These are phyloP conservation scores for Chromoteleia sp. DNA, from an alignment of 2,888 invertebrate genomes.

Conservation along the genomic window DNA sequence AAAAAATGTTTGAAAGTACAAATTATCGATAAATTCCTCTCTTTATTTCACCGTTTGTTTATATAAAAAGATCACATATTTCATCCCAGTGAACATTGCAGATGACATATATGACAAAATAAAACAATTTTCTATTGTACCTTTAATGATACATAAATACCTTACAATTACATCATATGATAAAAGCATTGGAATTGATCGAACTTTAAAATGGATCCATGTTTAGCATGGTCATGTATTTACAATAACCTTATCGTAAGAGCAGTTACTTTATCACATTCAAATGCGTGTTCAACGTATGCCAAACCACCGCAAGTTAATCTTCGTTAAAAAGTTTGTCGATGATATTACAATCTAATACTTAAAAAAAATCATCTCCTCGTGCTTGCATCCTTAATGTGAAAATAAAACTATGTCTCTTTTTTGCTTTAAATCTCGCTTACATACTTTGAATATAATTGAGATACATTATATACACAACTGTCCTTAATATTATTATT, in stretches of 20 bases:
- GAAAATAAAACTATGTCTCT: conserved; percentile 35
- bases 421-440: background rate
- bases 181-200: conserved; percentile 50
- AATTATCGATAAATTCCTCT: background rate
- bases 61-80: conserved; percentile 38
- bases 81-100: background rate
- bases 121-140: conserved; percentile 25
- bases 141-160: conserved; percentile 36
- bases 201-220: conserved; percentile 51
- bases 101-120: conserved; percentile 27
- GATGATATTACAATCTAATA: conserved; percentile 32
- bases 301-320: conserved; percentile 36
- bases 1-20: too few relatives aligned
- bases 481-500: conserved; percentile 54
- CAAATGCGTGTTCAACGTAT: conserved; percentile 45
- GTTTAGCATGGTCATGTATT: conserved; percentile 26
- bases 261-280: conserved; percentile 53
- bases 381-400: conserved; percentile 55
- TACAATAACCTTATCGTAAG: conserved; percentile 45
- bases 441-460: conserved; percentile 27
- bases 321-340: conserved; percentile 28
- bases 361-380: conserved; percentile 45
- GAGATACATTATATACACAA: conserved; percentile 44
- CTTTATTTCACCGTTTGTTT: conserved; percentile 27
- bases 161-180: conserved; percentile 29